Evolutionary conservation across 2,797 vertebrate genomes (phyloP), one percentile per base, ranked within the genome.

Genomic region (Coreius guichenoti): DNA sequence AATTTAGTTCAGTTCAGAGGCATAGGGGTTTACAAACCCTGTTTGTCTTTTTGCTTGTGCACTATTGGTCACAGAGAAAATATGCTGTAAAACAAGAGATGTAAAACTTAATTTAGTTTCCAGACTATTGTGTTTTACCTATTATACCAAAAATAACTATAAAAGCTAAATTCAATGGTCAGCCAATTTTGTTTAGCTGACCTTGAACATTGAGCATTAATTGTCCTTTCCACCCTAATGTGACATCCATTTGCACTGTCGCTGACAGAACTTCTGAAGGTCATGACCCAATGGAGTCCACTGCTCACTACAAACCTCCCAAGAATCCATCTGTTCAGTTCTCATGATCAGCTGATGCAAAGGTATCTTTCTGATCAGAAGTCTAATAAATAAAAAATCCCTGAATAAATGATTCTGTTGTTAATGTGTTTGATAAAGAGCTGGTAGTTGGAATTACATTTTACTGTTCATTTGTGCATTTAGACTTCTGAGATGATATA

Each of bases 201-300:
- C 3, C 29, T 51, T 75, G 17, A 77, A 58, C 13, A 39, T 8
- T 56, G 21, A 58, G 31, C 16, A 19, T 39, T 54, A 51, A 33
- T 21, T 12, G 19, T 19, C 16, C 12, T 47, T 61, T 61, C n/a
- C 68, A 4, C 7, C 23, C 2, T 63, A 23, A 75, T 49, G 63
- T 93, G 90, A 91, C 89, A 89, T 88, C 77, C 54, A 70, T 83
- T 75, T 65, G 56, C 43, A 74, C 65, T 45, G 39, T 26, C 13
- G 5, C 39, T 63, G 56, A 36, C 29, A n/a, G 21, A 36, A 74
- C 19, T 49, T 86, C 80, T 90, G 81, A 81, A 58, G 58, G 33
- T 63, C 26, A 16, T 89, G 87, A 90, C 83, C 86, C 85, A 81
- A 85, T 68, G 58, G 83, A 47, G 21, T 87, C n/a, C 2, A 23